These are phyloP conservation scores for Palythoa grandiflora DNA, from an alignment of 92 coral and sea anemone genomes.

Conservation along the genomic window DNA sequence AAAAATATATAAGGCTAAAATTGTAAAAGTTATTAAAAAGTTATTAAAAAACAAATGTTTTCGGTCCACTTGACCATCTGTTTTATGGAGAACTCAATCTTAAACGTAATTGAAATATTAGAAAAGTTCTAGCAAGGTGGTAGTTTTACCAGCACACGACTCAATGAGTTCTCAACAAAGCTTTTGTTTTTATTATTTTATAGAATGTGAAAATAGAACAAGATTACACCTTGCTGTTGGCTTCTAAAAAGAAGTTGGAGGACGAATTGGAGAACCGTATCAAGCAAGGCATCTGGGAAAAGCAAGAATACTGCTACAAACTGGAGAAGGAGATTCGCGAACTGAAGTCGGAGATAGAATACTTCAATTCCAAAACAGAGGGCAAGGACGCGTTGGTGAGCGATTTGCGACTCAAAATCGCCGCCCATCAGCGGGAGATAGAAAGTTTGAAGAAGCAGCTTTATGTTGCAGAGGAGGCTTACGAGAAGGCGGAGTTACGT, in stretches of 20 bases:
- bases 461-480: conserved; percentile 65
- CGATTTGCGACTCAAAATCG: conserved; percentile 52
- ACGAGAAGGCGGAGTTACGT: conserved; percentile 63
- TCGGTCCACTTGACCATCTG: no score
- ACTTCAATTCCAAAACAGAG: conserved; percentile 49
- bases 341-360: conserved; percentile 62
- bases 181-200: background rate
- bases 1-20: no score
- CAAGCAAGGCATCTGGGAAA: conserved; percentile 58
- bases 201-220: conserved; percentile 59
- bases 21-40: no score
- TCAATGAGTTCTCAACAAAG: no score
- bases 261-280: conserved; percentile 58
- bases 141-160: no score
- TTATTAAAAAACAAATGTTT: no score
- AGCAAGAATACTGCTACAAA: conserved; percentile 69
- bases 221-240: conserved; percentile 44
- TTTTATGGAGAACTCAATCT: no score
- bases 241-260: conserved; percentile 54
- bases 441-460: conserved; percentile 59
- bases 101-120: no score
- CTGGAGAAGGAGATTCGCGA: conserved; percentile 67
- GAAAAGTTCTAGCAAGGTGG: no score
- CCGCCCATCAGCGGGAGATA: conserved; percentile 38
- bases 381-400: conserved; percentile 58